These are phyloP conservation scores for Pollimyrus isidori DNA, from an alignment of 2,113 vertebrate species.

Conservation along the genomic window DNA sequence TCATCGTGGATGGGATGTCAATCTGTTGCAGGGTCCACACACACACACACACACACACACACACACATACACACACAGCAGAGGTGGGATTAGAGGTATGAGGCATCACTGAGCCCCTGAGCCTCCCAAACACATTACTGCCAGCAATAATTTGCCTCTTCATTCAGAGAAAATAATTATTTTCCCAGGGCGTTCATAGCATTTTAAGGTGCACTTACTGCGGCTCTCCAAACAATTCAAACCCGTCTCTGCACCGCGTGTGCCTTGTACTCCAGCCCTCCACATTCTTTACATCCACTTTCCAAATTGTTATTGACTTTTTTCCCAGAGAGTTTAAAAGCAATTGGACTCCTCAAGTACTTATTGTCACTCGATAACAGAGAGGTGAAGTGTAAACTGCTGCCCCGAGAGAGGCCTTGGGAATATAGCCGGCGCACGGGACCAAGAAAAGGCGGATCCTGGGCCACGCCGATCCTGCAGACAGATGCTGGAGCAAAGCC, in stretches of 20 bases:
- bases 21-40: background rate
- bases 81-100: background rate
- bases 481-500: background rate
- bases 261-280: background rate
- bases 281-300: background rate
- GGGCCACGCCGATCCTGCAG: background rate
- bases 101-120: background rate
- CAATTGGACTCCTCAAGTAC: background rate
- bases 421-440: background rate
- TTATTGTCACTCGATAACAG: constrained; percentile 11
- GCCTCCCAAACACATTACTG: background rate
- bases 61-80: background rate
- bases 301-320: constrained; percentile 13
- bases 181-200: background rate
- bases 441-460: background rate
- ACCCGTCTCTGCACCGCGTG: background rate
- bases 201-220: background rate
- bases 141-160: background rate
- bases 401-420: background rate
- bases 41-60: background rate
- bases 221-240: background rate
- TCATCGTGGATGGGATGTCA: background rate
- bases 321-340: background rate
- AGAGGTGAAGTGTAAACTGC: background rate
- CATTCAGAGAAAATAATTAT: constrained; percentile 3